Percentiles rank a stretch among this genome's conserved stretches.
phyloP scores from a whole-genome alignment of 2,888 invertebrate genomes.

The Xylophagus ater region DNA sequence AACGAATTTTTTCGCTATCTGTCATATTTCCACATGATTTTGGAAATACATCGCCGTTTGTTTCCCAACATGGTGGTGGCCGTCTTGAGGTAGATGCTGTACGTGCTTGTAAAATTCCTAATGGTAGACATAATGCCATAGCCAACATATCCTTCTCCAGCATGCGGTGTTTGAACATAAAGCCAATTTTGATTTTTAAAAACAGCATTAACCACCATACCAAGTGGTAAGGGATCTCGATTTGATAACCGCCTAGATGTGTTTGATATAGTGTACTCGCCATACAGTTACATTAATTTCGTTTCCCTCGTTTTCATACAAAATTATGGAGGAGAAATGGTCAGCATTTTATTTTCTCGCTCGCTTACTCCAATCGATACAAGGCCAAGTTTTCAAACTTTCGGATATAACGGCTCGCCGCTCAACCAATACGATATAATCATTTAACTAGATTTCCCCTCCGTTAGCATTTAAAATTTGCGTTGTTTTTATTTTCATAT shows the following conservation, averaged over 20 bases:
- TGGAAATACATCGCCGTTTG: constrained; percentile 69
- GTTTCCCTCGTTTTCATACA: no score
- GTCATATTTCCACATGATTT: constrained; percentile 71
- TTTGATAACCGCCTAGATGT: constrained; percentile 53
- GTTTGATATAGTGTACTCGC: constrained; percentile 65
- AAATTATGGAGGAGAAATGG: no score
- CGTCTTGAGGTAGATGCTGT: constrained; percentile 20
- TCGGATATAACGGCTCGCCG: no score
- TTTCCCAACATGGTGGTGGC: constrained; percentile 68
- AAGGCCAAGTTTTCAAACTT: no score
- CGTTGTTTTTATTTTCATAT: no score
- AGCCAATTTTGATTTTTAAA: constrained; percentile 78
- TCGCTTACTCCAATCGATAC: no score
- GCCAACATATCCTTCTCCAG: constrained; percentile 70
- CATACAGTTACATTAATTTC: no score
- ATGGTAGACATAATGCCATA: constrained; percentile 65
- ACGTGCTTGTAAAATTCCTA: constrained; percentile 54
- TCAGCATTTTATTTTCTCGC: no score
- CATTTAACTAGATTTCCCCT: no score
- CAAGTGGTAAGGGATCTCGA: constrained; percentile 62
- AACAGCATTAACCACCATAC: constrained; percentile 77
- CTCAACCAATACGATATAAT: no score
- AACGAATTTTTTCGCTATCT: constrained; percentile 58
- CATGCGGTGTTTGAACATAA: constrained; percentile 76
- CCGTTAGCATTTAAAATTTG: no score